Evolutionary conservation across 2,113 vertebrate species (phyloP).

Genomic region (Dasypus novemcinctus): DNA sequence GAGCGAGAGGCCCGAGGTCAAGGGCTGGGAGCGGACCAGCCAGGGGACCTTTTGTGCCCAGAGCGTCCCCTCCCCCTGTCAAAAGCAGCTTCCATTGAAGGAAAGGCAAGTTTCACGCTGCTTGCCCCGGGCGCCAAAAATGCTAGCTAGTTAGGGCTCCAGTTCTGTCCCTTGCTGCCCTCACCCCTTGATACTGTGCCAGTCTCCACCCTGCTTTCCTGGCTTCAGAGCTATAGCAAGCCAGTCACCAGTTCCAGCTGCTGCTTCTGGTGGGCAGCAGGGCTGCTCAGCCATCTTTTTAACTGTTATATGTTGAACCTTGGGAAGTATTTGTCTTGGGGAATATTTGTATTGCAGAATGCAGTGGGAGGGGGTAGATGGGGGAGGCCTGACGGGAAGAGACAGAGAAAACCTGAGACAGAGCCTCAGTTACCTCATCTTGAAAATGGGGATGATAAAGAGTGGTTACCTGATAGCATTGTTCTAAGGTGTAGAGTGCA

Average conservation of each 20-base stretch:
- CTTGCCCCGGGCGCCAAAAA: conserved; percentile 35
- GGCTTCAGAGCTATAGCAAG: neutral
- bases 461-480: neutral
- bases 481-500: neutral
- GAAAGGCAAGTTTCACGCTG: conserved; percentile 44
- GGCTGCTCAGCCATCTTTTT: neutral
- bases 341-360: neutral
- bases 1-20: conserved; percentile 69
- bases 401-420: neutral
- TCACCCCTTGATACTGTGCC: conserved; percentile 35
- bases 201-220: neutral
- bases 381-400: neutral
- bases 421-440: neutral
- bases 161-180: conserved; percentile 8
- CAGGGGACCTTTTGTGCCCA: conserved; percentile 70
- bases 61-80: conserved; percentile 39
- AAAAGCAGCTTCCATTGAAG: conserved; percentile 64
- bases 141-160: conserved; percentile 31
- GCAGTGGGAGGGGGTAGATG: no score
- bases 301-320: neutral
- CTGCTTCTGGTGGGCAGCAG: neutral
- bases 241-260: neutral
- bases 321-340: neutral
- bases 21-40: conserved; percentile 68
- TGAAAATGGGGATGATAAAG: neutral